A percentile compares a stretch with the other conserved stretches of the same genome.
Conservation (phyloP, 2,888 invertebrate species). For the Drosophila stalkeri region DNA sequence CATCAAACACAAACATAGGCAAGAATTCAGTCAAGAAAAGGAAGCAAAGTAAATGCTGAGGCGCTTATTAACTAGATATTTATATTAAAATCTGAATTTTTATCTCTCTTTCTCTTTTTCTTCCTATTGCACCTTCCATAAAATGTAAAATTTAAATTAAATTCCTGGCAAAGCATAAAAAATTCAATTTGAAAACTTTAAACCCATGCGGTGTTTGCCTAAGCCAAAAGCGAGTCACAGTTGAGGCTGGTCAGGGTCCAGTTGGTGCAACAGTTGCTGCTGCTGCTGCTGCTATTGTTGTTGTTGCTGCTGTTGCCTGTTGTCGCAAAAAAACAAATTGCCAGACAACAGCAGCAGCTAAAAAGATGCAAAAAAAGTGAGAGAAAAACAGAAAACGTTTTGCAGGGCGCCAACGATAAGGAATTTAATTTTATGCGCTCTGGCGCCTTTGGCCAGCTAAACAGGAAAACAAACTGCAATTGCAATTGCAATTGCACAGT, state of each 20-base stretch:
- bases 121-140: background rate
- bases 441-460: slow-evolving; percentile 47
- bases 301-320: background rate
- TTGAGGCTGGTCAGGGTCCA: slow-evolving; percentile 44
- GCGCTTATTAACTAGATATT: slow-evolving; percentile 1
- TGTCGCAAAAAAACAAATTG: slow-evolving; percentile 39
- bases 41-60: background rate
- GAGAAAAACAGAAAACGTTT: slow-evolving; percentile 14
- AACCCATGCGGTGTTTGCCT: slow-evolving; percentile 27
- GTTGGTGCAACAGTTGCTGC: slow-evolving; percentile 44
- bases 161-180: slow-evolving; percentile 31
- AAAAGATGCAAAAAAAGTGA: slow-evolving; percentile 10
- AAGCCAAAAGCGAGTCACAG: slow-evolving; percentile 21
- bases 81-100: background rate
- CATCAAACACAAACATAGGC: background rate
- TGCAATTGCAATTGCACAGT: slow-evolving; percentile 7
- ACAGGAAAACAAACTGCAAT: slow-evolving; percentile 22
- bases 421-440: slow-evolving; percentile 61
- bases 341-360: slow-evolving; percentile 20
- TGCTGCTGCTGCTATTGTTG: background rate
- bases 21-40: background rate
- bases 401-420: slow-evolving; percentile 48
- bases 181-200: slow-evolving; percentile 42
- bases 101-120: background rate
- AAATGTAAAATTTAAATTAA: slow-evolving; percentile 27